Evolutionary conservation across 2,888 invertebrate genomes (phyloP), one percentile per base, ranked within the genome.

Genomic region (Chrysopilus asiliformis): DNA sequence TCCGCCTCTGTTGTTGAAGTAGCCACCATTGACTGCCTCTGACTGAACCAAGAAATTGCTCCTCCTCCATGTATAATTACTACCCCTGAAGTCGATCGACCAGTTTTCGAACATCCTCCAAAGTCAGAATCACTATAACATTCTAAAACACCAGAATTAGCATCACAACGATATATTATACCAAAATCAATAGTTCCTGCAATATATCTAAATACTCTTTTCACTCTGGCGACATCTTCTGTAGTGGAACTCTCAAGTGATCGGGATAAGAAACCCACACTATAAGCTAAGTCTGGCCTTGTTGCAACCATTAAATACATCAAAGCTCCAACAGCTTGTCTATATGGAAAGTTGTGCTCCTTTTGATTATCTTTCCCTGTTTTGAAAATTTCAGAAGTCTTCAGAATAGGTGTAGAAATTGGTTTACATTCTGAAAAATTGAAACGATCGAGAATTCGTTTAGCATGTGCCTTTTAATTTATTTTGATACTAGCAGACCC

Each of bases 111-210:
- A 25, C 53, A 52, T 4, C 53, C 50, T 29, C 50, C 55, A 41
- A 51, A 57, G 43, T 60, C 55, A 20, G 56, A 52, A 47, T 59
- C 53, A 18, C 53, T 56, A 35, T 42, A 55, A 31, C 45, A 43
- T 22, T 48, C 46, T 7, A 49, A 26, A 28, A 36, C 25, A 5
- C 38, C 33, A 9, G 28, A 14, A 8, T 27, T 24, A 3, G 4
- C 8, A 18, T 20, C 17, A 10, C 14, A 8, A 8, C 40, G 20
- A 32, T 49, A 53, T 3, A 39, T 20, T 20, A 53, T 45, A 4
- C 48, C 48, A 10, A 38, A 22, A 36, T 51, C 41, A 4, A n/a
- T 12, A 5, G 50, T 53, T 8, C 47, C 51, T 22, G 43, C 42
- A 24, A 53, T 40, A 34, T 54, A 54, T 7, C 50, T 39, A 24